A percentile compares a stretch with the other conserved stretches of the same genome.
These are phyloP conservation scores for Hermodice carunculata DNA, from an alignment of 2,888 invertebrate genomes.

Conservation along the genomic window DNA sequence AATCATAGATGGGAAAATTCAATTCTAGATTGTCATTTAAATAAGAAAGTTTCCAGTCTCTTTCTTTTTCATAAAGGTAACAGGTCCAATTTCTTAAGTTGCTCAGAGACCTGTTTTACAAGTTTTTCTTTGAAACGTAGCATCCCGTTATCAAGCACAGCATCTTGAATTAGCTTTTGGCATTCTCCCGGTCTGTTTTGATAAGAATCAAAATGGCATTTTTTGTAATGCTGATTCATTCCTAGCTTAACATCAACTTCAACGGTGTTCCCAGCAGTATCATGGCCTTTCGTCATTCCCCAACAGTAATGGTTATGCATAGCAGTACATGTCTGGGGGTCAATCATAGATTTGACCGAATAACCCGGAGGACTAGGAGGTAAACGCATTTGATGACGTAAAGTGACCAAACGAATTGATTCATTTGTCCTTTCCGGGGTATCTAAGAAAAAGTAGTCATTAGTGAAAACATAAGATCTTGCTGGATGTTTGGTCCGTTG, in stretches of 20 bases:
- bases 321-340: conserved; percentile 20
- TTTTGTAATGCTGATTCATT: conserved; percentile 28
- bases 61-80: neutral
- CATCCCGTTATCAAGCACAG: conserved; percentile 10
- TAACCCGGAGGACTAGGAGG: conserved; percentile 19
- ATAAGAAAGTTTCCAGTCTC: too few species aligned
- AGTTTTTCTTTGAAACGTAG: conserved; percentile 1
- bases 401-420: conserved; percentile 8
- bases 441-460: conserved; percentile 32
- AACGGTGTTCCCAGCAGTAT: neutral
- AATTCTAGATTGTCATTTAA: too few species aligned
- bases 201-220: conserved; percentile 22
- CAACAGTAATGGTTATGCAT: conserved; percentile 40
- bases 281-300: conserved; percentile 8
- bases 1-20: too few species aligned
- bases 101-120: neutral
- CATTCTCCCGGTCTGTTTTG: conserved; percentile 2
- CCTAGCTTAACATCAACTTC: conserved; percentile 15
- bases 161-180: neutral
- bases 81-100: neutral
- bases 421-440: neutral
- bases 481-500: neutral
- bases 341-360: conserved; percentile 29
- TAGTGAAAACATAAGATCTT: conserved; percentile 22
- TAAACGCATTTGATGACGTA: conserved; percentile 13